Conservation (phyloP, 2,113 vertebrate species). For the Eulemur macaco region DNA sequence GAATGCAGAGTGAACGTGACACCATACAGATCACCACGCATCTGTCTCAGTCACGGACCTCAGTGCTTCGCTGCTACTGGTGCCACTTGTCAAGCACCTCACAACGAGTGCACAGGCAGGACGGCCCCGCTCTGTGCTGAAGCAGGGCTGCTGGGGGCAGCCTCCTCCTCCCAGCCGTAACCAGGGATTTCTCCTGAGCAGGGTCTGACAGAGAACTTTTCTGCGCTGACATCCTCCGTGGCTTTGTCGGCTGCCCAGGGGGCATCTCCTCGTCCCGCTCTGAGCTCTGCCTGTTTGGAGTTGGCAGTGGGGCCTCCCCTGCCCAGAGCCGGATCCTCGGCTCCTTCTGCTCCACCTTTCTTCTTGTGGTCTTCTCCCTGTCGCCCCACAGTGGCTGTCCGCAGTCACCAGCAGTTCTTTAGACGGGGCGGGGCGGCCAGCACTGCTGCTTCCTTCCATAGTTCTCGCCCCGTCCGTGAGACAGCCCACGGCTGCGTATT, state of each 20-base stretch:
- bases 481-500: not conserved
- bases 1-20: accelerated
- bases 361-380: not conserved
- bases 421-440: accelerated
- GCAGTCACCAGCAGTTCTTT: not conserved
- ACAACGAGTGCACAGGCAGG: accelerated
- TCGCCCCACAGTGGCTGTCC: accelerated
- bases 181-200: not conserved
- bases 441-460: not conserved
- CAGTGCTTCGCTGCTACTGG: not conserved
- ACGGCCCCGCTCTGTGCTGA: accelerated
- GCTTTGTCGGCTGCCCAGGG: not conserved
- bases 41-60: not conserved
- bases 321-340: not conserved
- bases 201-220: not conserved
- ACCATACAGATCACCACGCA: accelerated
- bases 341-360: not conserved
- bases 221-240: too few species aligned
- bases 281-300: not conserved
- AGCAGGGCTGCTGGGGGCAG: not conserved
- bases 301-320: not conserved
- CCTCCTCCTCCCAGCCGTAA: not conserved
- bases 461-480: not conserved
- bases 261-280: not conserved
- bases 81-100: too few species aligned